Evolutionary conservation across 2,888 invertebrate species (phyloP).

Genomic region (Drosophila dives): DNA sequence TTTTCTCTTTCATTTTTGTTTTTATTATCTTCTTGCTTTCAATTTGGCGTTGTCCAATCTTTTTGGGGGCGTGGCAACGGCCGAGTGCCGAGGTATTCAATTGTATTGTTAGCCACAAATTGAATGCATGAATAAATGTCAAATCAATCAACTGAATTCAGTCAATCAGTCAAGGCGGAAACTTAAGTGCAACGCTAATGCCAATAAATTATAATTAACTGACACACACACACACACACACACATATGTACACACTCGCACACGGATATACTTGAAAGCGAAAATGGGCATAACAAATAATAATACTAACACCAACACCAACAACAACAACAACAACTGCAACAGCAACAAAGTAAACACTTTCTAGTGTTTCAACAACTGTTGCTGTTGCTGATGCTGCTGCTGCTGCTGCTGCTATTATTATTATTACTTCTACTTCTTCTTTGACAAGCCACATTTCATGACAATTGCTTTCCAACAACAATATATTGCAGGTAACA

Average conservation of each 20-base stretch:
- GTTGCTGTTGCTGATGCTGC: constrained; percentile 21
- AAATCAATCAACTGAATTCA: constrained; percentile 54
- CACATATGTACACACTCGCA: background rate
- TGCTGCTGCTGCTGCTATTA: constrained; percentile 15
- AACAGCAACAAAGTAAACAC: constrained; percentile 52
- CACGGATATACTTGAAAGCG: constrained; percentile 52
- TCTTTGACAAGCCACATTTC: constrained; percentile 37
- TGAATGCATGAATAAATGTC: constrained; percentile 23
- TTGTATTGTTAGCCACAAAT: constrained; percentile 7
- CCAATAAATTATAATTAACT: constrained; percentile 74
- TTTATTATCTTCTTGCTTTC: constrained; percentile 6
- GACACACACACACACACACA: constrained; percentile 18
- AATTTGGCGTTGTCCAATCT: constrained; percentile 17
- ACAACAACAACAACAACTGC: background rate
- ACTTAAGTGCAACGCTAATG: constrained; percentile 47
- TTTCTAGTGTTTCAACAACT: constrained; percentile 56
- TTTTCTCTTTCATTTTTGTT: constrained; percentile 8
- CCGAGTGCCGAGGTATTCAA: background rate
- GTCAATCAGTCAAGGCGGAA: constrained; percentile 49
- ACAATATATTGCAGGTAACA: constrained; percentile 48
- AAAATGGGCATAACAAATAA: constrained; percentile 52
- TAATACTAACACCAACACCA: constrained; percentile 24
- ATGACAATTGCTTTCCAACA: constrained; percentile 49
- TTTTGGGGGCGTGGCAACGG: constrained; percentile 8
- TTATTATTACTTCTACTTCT: constrained; percentile 4